Percentiles rank a stretch among this genome's conserved stretches.
Evolutionary conservation across 2,797 vertebrate genomes (phyloP).

Genomic region (Sardinella longiceps): DNA sequence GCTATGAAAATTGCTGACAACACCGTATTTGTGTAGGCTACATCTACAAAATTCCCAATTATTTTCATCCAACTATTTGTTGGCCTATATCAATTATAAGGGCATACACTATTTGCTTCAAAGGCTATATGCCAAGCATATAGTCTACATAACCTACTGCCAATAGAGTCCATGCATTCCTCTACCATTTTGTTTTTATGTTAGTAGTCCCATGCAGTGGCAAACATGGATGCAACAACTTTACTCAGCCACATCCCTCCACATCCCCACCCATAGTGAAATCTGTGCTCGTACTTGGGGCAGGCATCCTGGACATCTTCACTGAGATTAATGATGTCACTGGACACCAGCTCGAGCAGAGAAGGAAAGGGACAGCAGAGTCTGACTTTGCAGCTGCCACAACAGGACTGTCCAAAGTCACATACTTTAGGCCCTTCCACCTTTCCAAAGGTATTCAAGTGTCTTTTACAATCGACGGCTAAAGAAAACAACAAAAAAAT

Average conservation of each 20-base stretch:
- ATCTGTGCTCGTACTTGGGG: slow-evolving; percentile 9
- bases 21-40: background rate
- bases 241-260: background rate
- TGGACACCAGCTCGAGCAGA: slow-evolving; percentile 13
- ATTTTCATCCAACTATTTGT: no score
- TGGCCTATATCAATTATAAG: background rate
- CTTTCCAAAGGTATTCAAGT: background rate
- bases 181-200: background rate
- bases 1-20: background rate
- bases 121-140: background rate
- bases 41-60: background rate
- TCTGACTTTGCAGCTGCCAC: slow-evolving; percentile 5
- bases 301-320: slow-evolving; percentile 21
- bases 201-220: background rate
- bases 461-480: slow-evolving; percentile 5
- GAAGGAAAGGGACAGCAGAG: slow-evolving; percentile 7
- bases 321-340: slow-evolving; percentile 17
- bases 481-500: slow-evolving; percentile 8
- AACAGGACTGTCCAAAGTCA: slow-evolving; percentile 18
- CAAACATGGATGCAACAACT: background rate
- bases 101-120: no score
- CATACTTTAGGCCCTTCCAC: background rate
- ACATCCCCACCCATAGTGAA: background rate
- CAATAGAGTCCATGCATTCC: background rate
- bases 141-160: background rate